Base-by-base conservation (phyloP, 2,797 vertebrate genomes). In the Sorex maritimensis region DNA sequence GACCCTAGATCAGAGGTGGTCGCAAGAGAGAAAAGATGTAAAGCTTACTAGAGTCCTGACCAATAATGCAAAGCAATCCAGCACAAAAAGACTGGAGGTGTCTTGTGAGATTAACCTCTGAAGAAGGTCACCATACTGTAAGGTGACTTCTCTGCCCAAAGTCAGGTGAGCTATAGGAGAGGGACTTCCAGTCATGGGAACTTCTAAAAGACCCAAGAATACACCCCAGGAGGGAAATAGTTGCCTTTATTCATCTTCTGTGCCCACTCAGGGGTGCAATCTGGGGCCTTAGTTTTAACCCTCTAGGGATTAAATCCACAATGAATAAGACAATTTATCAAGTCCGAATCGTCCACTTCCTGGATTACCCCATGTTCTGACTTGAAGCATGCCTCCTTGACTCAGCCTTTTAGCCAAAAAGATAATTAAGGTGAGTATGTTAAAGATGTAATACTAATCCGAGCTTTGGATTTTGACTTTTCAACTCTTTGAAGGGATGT, bases 381-480 rank as follows among this genome's bases (percentile, higher is more conserved):
- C 24, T n/a, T 15, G 21, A 10, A 24, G 26, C 30, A 13, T 12
- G 15, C 23, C 15, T 83, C 52, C 30, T 10, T 23, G 44, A 8
- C 44, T 15, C 38, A 74, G 49, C 23, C 73, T 90, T 30, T 94
- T 26, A 34, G 13, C 26, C 74, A 85, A 84, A 88, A 85, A 86
- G 26, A 93, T 19, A 44, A 7, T 52, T 34, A 23, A 88, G 30
- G 67, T 38, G 21, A 19, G 46, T 44, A 94, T 17, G 61, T 19
- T 34, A 52, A 92, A 80, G 5, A 90, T 34, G 79, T 80, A 88
- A 78, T 89, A 41, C 38, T 38, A 94, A 94, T 21, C 44, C 28
- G 69, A 34, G 17, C 46, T 74, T 94, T n/a, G 71, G 83, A 34
- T 49, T 95, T 63, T 80, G 82, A 96, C 72, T 88, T 85, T 88